phyloP scores from a whole-genome alignment of 2,888 invertebrate species.

The Heteropelma amictum region DNA sequence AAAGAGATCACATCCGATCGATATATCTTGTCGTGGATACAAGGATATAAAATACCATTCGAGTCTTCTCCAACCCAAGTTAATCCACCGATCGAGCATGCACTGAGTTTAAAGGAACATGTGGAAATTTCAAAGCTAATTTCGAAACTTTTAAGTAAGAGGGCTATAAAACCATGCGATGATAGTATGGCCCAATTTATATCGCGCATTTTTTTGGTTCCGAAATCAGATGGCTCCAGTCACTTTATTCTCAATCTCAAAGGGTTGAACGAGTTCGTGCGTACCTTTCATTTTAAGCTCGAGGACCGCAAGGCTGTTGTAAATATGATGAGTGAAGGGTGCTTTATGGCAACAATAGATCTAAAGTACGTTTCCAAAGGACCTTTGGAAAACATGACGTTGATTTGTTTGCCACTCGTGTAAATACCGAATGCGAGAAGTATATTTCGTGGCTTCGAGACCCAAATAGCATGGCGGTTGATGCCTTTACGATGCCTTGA shows the following conservation, averaged over 20 bases:
- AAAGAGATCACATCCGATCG: conserved; percentile 13
- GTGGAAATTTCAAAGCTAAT: conserved; percentile 1
- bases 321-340: conserved; percentile 20
- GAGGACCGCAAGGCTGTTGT: conserved; percentile 35
- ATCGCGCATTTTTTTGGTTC: conserved; percentile 26
- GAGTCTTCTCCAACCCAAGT: conserved; percentile 6
- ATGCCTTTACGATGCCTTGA: no score
- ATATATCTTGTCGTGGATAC: conserved; percentile 17
- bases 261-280: conserved; percentile 37
- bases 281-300: conserved; percentile 50
- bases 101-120: conserved; percentile 2
- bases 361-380: no score
- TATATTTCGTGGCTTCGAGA: no score
- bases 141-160: conserved; percentile 20
- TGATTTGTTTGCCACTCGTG: no score
- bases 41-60: conserved; percentile 20
- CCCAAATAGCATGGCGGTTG: no score
- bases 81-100: not conserved
- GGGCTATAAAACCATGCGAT: conserved; percentile 22
- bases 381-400: no score
- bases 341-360: no score
- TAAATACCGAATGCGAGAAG: no score
- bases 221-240: conserved; percentile 9
- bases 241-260: not conserved
- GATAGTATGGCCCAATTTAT: conserved; percentile 19